Evolutionary conservation across 2,113 vertebrate species (phyloP), one percentile per base, ranked within the genome.

Genomic region (Micromys minutus): DNA sequence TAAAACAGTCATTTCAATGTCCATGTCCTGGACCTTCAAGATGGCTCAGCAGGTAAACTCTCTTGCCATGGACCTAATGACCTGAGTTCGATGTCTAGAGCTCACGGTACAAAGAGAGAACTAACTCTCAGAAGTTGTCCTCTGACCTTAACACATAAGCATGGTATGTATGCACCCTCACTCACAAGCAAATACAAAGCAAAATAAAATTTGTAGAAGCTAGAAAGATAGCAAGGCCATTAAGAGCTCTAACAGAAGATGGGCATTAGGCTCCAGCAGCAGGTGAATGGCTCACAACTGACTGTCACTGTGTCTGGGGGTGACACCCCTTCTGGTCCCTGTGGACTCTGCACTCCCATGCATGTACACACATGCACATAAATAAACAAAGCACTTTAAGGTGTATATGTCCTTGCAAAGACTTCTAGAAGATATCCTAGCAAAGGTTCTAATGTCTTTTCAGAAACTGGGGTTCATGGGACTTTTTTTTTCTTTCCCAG

Each of bases 1-100:
- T 96, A 95, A 96, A 97, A 98, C 47, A 91, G 95, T 96, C 97
- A 96, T 96, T 98, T 96, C 93, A 98, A 98, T 96, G 61, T 95
- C 97, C 84, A 69, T 63, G 94, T 97, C 63, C 83, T 34, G 83
- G 19, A 7, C 39, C 81, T 84, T 63, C 42, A 69, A 17, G 63
- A 71, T 71, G 42, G 34, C 21, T 71, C 45, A 39, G 47, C 65
- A 87, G 45, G 31, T 52, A 52, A 52, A 52, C 11, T 24, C 31
- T 69, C 84, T 87, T 50, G 45, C 63, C 31, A 52, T 24, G 31
- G 1, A 85, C 34, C 65, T 52, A 3, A 87, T 2, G 1, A 12
- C 45, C 34, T 10, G 7, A 69, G 47, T 39, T 87, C 85, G 52
- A 71, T 10, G 22, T 15, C 45, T 52, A 12, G 22, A 26, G 16